Base-by-base conservation (phyloP, 2,888 invertebrate genomes). In the Acronicta leporina region DNA sequence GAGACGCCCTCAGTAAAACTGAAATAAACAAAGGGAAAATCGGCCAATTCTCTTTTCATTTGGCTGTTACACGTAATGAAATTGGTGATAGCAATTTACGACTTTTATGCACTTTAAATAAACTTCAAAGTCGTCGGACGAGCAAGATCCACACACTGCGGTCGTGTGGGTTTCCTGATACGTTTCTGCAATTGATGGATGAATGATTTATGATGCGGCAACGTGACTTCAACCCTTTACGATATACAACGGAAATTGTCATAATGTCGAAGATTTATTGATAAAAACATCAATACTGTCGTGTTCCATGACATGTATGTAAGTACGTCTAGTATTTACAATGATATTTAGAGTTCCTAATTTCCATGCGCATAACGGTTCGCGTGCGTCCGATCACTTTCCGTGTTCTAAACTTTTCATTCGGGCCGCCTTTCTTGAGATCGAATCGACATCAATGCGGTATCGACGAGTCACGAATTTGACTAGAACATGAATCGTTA, bases 331-430 rank as follows among this genome's bases (percentile, higher is more conserved):
- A 80, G 77, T 77, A 74, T 81, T 79, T 80, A 77, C 78, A 82
- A 75, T 75, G 73, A 78, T 80, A 83, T 84, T 80, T 81, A 80
- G 79, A 77, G 77, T 76, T 76, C 82, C 84, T 82, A 82, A 88
- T 89, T 87, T 87, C 84, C 84, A 87, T 90, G 85, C 84, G 84
- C 82, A 20, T 20, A 20, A 20, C 20, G 20, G 20, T 81, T 92
- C 82, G 91, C 92, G 91, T 92, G 92, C 86, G 87, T 86, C 82
- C 80, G 74, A 79, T 83, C 75, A 88, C 85, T 88, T 91, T 92
- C 86, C 92, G 90, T 92, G 92, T 87, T 88, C 83, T 85, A 85
- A 91, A 92, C 85, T 91, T 92, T 92, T 87, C 87, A 87, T 84
- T 83, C 83, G 80, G 79, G 80, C 85, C 83, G 87, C 85, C 87